A percentile compares a stretch with the other conserved stretches of the same genome.
phyloP scores from a whole-genome alignment of 2,888 invertebrate species.

The Drosophila peninsularis region DNA sequence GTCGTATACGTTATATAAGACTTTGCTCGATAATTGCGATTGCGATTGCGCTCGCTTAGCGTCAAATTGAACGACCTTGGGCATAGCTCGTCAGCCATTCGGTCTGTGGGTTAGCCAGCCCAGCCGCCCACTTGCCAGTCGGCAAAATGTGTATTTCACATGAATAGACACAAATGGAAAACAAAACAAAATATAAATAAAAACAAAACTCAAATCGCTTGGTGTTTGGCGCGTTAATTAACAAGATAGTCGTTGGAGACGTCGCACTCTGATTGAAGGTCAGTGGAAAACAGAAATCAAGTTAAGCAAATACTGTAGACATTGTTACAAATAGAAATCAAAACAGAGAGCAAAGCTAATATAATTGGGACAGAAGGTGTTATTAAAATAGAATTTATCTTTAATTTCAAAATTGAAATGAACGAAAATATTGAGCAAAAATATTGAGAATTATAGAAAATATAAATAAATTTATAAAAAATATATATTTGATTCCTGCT shows the following conservation, averaged over 20 bases:
- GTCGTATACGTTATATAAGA: slow-evolving; percentile 61
- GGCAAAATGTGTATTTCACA: slow-evolving; percentile 38
- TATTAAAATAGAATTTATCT: too few relatives aligned
- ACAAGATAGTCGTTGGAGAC: slow-evolving; percentile 68
- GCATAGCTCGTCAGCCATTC: slow-evolving; percentile 23
- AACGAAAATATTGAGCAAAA: too few relatives aligned
- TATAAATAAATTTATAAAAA: too few relatives aligned
- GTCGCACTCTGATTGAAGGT: slow-evolving; percentile 42
- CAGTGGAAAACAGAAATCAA: slow-evolving; percentile 4
- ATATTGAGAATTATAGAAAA: too few relatives aligned
- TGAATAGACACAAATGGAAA: slow-evolving; percentile 17
- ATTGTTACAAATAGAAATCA: background rate
- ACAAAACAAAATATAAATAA: slow-evolving; percentile 1
- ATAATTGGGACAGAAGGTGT: background rate
- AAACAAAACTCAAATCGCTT: slow-evolving; percentile 17
- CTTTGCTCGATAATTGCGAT: slow-evolving; percentile 37
- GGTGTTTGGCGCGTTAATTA: slow-evolving; percentile 57
- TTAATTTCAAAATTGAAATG: too few relatives aligned
- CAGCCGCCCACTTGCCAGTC: slow-evolving; percentile 48
- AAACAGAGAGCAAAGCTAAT: background rate
- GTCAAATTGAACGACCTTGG: slow-evolving; percentile 55
- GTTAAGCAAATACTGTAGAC: background rate
- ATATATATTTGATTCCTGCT: too few relatives aligned
- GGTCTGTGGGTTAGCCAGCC: slow-evolving; percentile 21
- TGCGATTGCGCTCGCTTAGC: slow-evolving; percentile 54